Percentiles rank a stretch among this genome's conserved stretches.
phyloP scores from a whole-genome alignment of 2,797 vertebrate genomes.

The Rhinatrema bivittatum region DNA sequence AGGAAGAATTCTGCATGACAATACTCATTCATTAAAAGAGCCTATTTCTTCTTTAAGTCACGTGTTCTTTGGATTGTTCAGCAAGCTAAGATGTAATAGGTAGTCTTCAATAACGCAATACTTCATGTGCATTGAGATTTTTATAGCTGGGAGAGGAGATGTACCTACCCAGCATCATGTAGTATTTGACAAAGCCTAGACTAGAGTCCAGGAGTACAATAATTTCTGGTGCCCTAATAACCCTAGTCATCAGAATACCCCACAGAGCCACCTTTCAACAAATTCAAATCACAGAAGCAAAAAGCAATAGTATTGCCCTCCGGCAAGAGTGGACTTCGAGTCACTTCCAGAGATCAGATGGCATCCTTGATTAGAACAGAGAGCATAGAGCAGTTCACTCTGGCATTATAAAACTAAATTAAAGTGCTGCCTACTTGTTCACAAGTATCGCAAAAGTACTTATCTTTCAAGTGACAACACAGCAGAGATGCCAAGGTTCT shows the following conservation, averaged over 20 bases:
- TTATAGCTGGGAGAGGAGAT: conserved; percentile 19
- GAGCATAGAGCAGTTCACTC: conserved; percentile 3
- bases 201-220: background rate
- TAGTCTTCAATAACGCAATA: conserved; percentile 22
- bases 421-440: background rate
- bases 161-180: conserved; percentile 29
- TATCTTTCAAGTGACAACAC: conserved; percentile 30
- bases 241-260: no score
- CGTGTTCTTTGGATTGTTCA: no score
- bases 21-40: background rate
- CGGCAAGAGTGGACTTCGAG: background rate
- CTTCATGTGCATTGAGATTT: no score
- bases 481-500: conserved; percentile 35
- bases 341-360: background rate
- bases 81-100: conserved; percentile 16
- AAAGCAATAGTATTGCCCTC: conserved; percentile 6
- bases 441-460: conserved; percentile 17
- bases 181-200: background rate
- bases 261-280: conserved; percentile 10
- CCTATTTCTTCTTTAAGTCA: no score
- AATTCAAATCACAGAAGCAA: background rate
- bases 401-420: conserved; percentile 15
- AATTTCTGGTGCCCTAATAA: conserved; percentile 1
- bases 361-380: background rate
- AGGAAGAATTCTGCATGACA: conserved; percentile 21